Percentiles rank a stretch among this genome's conserved stretches.
Conservation (phyloP, 2,113 vertebrate species). For the Oncorhynchus nerka region DNA sequence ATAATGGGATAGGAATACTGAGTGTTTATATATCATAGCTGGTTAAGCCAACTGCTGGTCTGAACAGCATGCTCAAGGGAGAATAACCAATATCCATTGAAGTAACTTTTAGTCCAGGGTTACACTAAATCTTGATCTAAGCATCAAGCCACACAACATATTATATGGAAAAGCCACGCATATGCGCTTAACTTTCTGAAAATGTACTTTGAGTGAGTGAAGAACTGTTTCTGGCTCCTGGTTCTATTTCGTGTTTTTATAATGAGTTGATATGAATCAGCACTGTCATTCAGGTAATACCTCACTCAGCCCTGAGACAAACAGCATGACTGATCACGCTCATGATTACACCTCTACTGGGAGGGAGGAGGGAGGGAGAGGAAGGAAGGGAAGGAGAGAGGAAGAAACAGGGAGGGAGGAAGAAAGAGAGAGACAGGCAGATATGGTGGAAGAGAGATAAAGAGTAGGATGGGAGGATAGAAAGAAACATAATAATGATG, state of each 20-base stretch:
- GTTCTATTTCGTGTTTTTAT: conserved; percentile 18
- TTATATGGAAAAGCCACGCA: too few species aligned
- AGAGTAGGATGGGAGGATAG: conserved; percentile 12
- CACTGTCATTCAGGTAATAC: conserved; percentile 55
- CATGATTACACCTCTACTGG: conserved; percentile 58
- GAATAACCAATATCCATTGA: too few species aligned
- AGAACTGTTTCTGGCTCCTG: conserved; percentile 20
- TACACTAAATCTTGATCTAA: conserved; percentile 13
- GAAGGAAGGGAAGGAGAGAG: conserved; percentile 25
- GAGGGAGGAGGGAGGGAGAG: conserved; percentile 19
- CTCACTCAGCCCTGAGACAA: conserved; percentile 34
- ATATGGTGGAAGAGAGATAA: not conserved
- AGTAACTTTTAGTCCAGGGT: too few species aligned
- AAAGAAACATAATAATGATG: not conserved
- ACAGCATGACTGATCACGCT: conserved; percentile 56
- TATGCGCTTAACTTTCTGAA: too few species aligned
- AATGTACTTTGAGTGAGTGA: not conserved
- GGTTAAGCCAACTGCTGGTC: too few species aligned
- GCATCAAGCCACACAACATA: too few species aligned
- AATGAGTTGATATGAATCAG: conserved; percentile 55
- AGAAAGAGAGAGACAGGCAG: not conserved
- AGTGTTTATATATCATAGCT: too few species aligned
- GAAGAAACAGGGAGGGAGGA: conserved; percentile 7
- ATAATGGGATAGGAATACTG: too few species aligned
- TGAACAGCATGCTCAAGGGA: too few species aligned